Evolutionary conservation across 2,888 invertebrate genomes (phyloP).

Genomic region (Erebia ligea): DNA sequence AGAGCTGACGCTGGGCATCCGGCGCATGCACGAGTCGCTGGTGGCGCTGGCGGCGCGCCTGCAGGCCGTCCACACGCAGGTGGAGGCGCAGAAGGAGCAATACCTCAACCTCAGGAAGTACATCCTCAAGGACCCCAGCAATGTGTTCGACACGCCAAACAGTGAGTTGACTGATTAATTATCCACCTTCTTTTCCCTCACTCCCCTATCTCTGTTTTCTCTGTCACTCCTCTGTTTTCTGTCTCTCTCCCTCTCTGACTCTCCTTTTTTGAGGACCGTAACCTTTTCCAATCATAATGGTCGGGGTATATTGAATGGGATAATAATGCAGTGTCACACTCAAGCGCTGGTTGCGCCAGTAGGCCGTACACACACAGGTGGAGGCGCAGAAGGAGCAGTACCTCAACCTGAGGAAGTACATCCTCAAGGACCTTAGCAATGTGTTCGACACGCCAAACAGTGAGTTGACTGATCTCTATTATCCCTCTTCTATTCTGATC

Average conservation of each 20-base stretch:
- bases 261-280: no score
- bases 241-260: no score
- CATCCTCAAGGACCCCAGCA: slow-evolving; percentile 88
- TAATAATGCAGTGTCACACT: slow-evolving; percentile 48
- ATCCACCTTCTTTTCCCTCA: no score
- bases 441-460: slow-evolving; percentile 84
- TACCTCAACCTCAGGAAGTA: slow-evolving; percentile 92
- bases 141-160: slow-evolving; percentile 85
- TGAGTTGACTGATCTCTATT: slow-evolving; percentile 46
- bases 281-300: no score
- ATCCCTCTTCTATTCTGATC: no score
- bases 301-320: no score
- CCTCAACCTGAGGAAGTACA: slow-evolving; percentile 90
- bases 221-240: no score
- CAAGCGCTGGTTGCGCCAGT: no score
- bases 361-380: slow-evolving; percentile 52
- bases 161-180: slow-evolving; percentile 51
- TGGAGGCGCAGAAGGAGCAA: slow-evolving; percentile 92
- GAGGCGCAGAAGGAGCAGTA: slow-evolving; percentile 93
- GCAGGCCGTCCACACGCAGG: slow-evolving; percentile 89
- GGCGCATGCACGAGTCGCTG: slow-evolving; percentile 92
- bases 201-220: no score
- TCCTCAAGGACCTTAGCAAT: slow-evolving; percentile 89
- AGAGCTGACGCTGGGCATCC: slow-evolving; percentile 91
- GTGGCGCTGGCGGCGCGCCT: slow-evolving; percentile 94